phyloP scores from a whole-genome alignment of 1,140 invertebrate species.

The Drosophila insularis region DNA sequence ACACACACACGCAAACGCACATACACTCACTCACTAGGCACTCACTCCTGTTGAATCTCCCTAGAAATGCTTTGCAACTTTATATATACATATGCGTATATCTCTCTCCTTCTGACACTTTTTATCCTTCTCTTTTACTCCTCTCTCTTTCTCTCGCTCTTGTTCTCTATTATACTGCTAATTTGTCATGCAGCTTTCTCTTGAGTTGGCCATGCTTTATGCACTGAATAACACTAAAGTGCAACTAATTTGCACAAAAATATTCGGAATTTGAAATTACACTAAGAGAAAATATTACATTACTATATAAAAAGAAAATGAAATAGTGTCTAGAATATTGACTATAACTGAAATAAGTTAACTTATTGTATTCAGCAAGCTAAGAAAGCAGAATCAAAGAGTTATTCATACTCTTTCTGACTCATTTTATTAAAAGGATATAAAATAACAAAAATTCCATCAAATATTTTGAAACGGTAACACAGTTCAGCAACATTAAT shows the following conservation, averaged over 20 bases:
- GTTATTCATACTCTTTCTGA: no score
- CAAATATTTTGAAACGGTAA: no score
- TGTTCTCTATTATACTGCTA: conserved; percentile 62
- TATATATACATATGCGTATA: not conserved
- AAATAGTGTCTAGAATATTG: no score
- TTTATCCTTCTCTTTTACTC: not conserved
- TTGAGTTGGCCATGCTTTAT: conserved; percentile 56
- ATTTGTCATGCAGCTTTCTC: conserved; percentile 57
- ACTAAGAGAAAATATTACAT: not conserved
- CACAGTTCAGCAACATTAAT: no score
- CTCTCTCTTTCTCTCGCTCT: not conserved
- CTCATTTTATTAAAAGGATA: no score
- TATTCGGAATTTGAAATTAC: not conserved
- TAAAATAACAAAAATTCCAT: no score
- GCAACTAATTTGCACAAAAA: conserved; percentile 69
- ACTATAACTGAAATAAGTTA: no score
- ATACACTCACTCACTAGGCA: not conserved
- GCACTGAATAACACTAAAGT: conserved; percentile 67
- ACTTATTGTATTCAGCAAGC: no score
- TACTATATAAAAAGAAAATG: not conserved
- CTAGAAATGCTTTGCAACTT: conserved; percentile 8
- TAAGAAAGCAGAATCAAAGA: no score
- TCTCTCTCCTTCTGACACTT: not conserved
- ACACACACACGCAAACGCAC: not conserved
- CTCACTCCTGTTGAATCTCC: conserved; percentile 5